Evolutionary conservation across 2,888 invertebrate genomes (phyloP).

Genomic region (Chouioia cunea): DNA sequence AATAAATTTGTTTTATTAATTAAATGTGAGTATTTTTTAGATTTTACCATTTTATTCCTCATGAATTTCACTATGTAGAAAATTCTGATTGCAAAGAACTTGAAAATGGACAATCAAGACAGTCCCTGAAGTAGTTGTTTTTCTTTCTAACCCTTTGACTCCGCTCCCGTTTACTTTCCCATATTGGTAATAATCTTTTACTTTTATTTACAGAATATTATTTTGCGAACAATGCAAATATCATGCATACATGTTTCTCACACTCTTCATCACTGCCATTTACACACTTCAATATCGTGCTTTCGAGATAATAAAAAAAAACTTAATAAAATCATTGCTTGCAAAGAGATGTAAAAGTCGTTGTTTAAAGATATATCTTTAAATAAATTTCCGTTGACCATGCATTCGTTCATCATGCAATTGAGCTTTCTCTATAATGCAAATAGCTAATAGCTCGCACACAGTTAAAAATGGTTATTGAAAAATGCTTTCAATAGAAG

Average conservation of each 20-base stretch:
- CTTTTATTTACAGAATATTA: constrained; percentile 42
- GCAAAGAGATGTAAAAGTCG: constrained; percentile 30
- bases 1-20: no score
- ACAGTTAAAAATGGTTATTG: constrained; percentile 16
- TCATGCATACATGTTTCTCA: constrained; percentile 15
- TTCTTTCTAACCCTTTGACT: neutral
- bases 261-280: neutral
- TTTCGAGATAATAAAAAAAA: constrained; percentile 21
- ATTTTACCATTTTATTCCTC: no score
- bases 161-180: neutral
- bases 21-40: no score
- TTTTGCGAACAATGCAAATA: constrained; percentile 36
- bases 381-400: neutral
- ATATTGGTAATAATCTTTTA: constrained; percentile 23
- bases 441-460: constrained; percentile 3
- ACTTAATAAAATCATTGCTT: constrained; percentile 32
- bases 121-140: no score
- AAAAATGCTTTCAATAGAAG: constrained; percentile 26
- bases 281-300: constrained; percentile 21
- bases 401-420: neutral
- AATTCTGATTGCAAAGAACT: no score
- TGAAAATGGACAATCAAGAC: no score
- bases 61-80: no score
- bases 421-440: constrained; percentile 16
- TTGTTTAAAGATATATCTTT: constrained; percentile 21